These are phyloP conservation scores for Gnathonemus echidnorhynchus DNA, from an alignment of 2,113 vertebrate genomes.

Conservation along the genomic window DNA sequence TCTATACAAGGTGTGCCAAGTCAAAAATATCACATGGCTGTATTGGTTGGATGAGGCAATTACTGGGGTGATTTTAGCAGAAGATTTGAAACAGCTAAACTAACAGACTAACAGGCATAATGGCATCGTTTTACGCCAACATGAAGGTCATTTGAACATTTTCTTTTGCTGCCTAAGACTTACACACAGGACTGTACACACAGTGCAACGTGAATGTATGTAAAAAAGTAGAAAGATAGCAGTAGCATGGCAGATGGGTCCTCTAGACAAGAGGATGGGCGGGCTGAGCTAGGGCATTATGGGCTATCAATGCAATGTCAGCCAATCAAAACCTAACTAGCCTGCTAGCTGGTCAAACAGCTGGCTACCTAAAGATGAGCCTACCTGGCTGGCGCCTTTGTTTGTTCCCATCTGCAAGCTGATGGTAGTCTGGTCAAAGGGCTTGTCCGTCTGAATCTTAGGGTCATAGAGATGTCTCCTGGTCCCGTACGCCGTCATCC, in stretches of 20 bases:
- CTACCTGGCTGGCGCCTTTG: conserved; percentile 84
- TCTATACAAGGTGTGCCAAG: background rate
- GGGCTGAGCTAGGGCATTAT: background rate
- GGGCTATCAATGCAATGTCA: background rate
- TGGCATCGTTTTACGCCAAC: background rate
- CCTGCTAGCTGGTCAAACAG: background rate
- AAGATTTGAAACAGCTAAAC: no score
- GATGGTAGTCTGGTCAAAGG: conserved; percentile 81
- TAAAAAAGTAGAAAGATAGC: background rate
- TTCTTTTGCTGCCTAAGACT: background rate
- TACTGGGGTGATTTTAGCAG: no score
- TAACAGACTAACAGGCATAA: no score
- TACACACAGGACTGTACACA: background rate
- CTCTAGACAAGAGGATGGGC: background rate
- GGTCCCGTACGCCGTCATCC: conserved; percentile 83
- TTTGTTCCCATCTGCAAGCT: conserved; percentile 85
- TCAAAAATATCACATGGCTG: background rate
- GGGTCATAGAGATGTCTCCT: conserved; percentile 81
- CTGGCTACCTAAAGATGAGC: no score
- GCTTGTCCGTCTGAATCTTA: conserved; percentile 79
- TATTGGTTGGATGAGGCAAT: background rate
- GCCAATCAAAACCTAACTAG: background rate
- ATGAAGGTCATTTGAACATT: background rate
- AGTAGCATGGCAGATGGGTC: background rate
- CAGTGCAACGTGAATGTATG: background rate